Conservation (phyloP, 1,140 invertebrate genomes). For the Ceratoteleas bidentatus region DNA sequence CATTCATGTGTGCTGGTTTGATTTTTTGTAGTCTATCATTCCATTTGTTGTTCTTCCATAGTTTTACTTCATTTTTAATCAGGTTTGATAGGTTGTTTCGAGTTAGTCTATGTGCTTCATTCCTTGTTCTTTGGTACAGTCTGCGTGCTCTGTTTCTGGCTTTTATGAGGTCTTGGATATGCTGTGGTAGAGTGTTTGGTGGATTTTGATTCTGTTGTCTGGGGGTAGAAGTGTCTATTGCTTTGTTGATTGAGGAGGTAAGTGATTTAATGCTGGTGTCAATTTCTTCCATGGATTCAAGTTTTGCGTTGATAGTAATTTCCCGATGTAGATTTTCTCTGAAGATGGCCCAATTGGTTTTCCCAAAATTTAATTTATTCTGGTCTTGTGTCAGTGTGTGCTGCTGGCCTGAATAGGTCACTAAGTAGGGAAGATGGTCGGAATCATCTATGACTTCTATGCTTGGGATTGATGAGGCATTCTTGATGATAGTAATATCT, state of each 20-base stretch:
- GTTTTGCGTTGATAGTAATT: slow-evolving; percentile 9
- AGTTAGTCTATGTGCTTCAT: background rate
- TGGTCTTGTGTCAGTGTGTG: background rate
- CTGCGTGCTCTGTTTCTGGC: slow-evolving; percentile 36
- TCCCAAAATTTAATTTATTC: slow-evolving; percentile 25
- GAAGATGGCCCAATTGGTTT: slow-evolving; percentile 48
- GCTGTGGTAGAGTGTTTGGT: slow-evolving; percentile 9
- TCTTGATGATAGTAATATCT: too few relatives aligned
- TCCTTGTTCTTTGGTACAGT: slow-evolving; percentile 34
- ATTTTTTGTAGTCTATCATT: slow-evolving; percentile 8
- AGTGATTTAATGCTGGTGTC: background rate
- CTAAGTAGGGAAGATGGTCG: slow-evolving; percentile 45
- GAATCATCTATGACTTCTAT: slow-evolving; percentile 46
- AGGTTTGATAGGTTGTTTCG: slow-evolving; percentile 24
- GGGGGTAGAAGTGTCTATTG: background rate
- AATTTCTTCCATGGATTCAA: slow-evolving; percentile 5
- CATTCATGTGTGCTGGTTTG: background rate
- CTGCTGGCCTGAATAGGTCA: background rate
- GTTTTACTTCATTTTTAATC: slow-evolving; percentile 26
- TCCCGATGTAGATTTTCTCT: slow-evolving; percentile 24
- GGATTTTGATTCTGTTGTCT: background rate
- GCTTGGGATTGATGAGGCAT: background rate
- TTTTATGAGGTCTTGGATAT: slow-evolving; percentile 41
- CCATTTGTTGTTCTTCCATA: slow-evolving; percentile 25
- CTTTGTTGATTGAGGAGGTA: background rate